Conservation (phyloP, 1,140 invertebrate genomes). For the Drosophila ananassae region DNA sequence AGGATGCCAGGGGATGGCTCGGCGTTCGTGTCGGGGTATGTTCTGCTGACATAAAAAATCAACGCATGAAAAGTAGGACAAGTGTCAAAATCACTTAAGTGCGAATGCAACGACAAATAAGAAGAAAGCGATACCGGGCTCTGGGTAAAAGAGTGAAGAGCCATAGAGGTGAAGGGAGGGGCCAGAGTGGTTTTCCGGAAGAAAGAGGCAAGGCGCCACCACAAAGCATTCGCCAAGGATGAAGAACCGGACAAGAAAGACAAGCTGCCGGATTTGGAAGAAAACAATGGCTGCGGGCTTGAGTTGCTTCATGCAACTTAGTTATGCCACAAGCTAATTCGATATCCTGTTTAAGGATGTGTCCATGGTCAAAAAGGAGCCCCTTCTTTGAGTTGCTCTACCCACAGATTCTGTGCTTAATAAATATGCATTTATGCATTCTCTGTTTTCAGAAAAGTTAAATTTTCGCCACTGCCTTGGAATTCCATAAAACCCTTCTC, state of each 20-base stretch:
- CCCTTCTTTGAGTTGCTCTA: too few species aligned
- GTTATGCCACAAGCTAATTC: constrained; percentile 39
- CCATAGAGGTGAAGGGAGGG: constrained; percentile 8
- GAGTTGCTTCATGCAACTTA: constrained; percentile 61
- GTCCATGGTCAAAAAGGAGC: not conserved
- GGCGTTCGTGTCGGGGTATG: not conserved
- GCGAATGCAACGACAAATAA: constrained; percentile 77
- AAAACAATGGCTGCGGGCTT: constrained; percentile 57
- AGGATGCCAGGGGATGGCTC: not conserved
- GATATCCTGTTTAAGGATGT: constrained; percentile 10
- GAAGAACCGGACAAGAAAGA: constrained; percentile 52
- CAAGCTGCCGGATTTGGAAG: constrained; percentile 59
- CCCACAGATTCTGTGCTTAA: not conserved
- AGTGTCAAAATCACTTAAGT: constrained; percentile 81
- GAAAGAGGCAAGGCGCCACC: constrained; percentile 25
- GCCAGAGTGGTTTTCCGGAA: constrained; percentile 14
- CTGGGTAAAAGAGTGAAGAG: constrained; percentile 14
- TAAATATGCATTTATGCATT: too few species aligned
- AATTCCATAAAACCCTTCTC: not conserved
- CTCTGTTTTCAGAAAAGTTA: too few species aligned
- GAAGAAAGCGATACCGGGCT: constrained; percentile 67
- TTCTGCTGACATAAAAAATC: constrained; percentile 77
- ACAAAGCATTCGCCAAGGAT: constrained; percentile 36
- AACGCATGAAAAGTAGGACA: constrained; percentile 80
- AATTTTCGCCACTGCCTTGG: not conserved